Base-by-base conservation (phyloP, 2,888 invertebrate genomes). In the Drosophila leonis region DNA sequence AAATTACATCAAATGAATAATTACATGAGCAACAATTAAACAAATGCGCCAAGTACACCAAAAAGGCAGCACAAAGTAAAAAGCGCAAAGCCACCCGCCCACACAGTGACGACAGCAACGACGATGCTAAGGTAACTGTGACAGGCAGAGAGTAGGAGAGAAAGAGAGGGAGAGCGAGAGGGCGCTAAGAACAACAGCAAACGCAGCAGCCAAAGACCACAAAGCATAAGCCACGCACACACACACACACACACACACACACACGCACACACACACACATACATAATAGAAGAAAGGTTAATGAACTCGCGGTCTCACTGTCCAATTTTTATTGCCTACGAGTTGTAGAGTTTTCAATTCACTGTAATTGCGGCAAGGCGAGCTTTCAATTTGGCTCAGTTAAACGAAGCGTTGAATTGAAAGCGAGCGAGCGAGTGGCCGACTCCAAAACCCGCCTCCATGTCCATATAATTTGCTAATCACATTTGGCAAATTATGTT, bases 341-440 rank as follows among this genome's bases (percentile, higher is more conserved):
- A 80, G 68, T 71, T 72, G 79, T 71, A 67, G 78, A 76, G 79
- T 87, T 83, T 84, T 84, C 81, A 88, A 84, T 88, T 84, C 72
- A 72, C 66, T 83, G 81, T 88, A 88, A 83, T 83, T 85, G 83
- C 70, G 80, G 80, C 88, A 62, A 49, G 71, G 54, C 78, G 70
- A 72, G 84, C 90, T 84, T 84, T 84, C 90, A 86, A 86, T 90
- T 86, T 88, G 80, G 72, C 76, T 66, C 90, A 90, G 86, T 90
- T 86, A 80, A 86, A 75, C 86, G 90, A 86, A 86, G 86, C 86
- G 86, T 86, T 86, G 86, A 85, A 86, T 86, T 90, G 83, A 86
- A 88, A 88, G 88, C 90, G 75, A 84, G 66, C 80, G 65, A 48
- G 48, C 31, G 35, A 35, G 35, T 10, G 48, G 69, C 29, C 44